A percentile compares a stretch with the other conserved stretches of the same genome.
Evolutionary conservation across 2,113 vertebrate genomes (phyloP).

Genomic region (Gadus chalcogrammus): DNA sequence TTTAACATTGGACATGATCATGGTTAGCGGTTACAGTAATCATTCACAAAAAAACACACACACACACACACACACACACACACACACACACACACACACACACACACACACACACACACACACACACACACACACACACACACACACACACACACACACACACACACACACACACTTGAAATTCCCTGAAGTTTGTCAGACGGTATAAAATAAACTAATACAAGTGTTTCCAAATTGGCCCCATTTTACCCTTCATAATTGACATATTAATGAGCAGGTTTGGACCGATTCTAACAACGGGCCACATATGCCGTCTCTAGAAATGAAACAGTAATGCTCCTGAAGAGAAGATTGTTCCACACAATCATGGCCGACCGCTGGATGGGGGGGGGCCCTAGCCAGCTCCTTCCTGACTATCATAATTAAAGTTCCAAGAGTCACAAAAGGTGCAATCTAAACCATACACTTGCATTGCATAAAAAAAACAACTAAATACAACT

Average conservation of each 20-base stretch:
- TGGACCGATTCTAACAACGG: conserved; percentile 3
- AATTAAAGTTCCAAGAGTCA: background rate
- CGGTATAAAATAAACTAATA: conserved; percentile 31
- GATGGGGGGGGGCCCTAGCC: too few relatives aligned
- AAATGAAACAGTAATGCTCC: conserved; percentile 30
- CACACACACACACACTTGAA: conserved; percentile 13
- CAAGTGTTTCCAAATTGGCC: conserved; percentile 28
- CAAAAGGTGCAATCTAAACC: conserved; percentile 45
- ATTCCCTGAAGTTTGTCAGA: conserved; percentile 60
- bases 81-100: background rate
- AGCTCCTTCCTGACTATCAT: background rate
- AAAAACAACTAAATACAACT: conserved; percentile 20
- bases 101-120: background rate
- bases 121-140: background rate
- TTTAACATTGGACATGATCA: too few relatives aligned
- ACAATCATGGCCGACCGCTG: background rate
- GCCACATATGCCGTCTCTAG: background rate
- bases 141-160: background rate
- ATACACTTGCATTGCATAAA: conserved; percentile 43
- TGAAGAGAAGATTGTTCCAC: background rate
- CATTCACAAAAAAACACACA: conserved; percentile 2
- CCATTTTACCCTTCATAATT: conserved; percentile 24
- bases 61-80: background rate
- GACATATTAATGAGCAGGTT: conserved; percentile 17
- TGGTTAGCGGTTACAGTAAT: background rate